Evolutionary conservation across 2,888 invertebrate genomes (phyloP).

Genomic region (Tenthredo mesomela): DNA sequence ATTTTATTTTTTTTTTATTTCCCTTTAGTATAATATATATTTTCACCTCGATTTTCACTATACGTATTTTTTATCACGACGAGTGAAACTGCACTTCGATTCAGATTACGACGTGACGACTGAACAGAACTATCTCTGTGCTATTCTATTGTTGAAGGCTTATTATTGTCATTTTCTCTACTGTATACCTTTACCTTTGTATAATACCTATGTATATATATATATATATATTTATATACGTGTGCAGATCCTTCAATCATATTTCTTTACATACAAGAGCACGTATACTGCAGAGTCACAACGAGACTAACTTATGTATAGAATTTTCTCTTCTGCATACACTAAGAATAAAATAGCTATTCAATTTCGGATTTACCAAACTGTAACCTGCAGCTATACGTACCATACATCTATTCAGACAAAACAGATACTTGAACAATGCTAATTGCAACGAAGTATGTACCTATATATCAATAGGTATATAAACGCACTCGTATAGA

Average conservation of each 20-base stretch:
- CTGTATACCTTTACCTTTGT: background rate
- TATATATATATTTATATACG: background rate
- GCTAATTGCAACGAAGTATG: too few species aligned
- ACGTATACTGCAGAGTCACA: background rate
- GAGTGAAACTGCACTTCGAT: background rate
- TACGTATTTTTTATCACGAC: background rate
- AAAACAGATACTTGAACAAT: background rate
- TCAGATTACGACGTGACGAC: background rate
- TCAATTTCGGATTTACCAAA: background rate
- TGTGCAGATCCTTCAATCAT: background rate
- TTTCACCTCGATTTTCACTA: background rate
- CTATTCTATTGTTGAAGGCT: conserved; percentile 5
- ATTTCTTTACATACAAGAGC: background rate
- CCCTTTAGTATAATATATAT: too few species aligned
- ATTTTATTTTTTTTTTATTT: too few species aligned
- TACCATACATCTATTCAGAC: background rate
- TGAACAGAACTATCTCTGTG: background rate
- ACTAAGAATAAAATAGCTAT: background rate
- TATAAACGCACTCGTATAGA: too few species aligned
- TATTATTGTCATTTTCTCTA: conserved; percentile 1
- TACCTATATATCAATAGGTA: too few species aligned
- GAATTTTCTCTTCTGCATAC: background rate
- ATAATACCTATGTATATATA: background rate
- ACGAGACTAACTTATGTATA: background rate
- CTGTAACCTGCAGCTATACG: background rate